phyloP scores from a whole-genome alignment of 2,797 vertebrate genomes.

The Capromys pilorides region DNA sequence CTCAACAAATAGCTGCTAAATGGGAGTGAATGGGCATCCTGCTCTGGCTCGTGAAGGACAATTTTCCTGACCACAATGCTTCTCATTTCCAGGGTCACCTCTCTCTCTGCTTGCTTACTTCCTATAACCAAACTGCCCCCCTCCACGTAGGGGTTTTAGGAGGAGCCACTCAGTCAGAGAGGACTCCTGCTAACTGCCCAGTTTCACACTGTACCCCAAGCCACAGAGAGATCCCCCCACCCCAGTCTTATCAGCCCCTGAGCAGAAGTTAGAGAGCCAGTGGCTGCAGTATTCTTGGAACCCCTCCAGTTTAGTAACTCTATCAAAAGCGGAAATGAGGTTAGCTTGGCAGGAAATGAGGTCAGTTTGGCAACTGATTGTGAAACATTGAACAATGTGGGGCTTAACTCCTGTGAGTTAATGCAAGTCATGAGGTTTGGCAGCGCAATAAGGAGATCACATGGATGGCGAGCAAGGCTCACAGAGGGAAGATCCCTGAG shows the following conservation, averaged over 20 bases:
- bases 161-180: neutral
- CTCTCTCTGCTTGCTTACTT: neutral
- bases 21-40: neutral
- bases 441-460: neutral
- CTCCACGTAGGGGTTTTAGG: neutral
- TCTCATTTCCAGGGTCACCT: neutral
- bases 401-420: conserved; percentile 19
- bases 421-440: neutral
- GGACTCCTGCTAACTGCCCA: conserved; percentile 21
- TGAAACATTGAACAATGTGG: conserved; percentile 52
- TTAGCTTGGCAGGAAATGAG: conserved; percentile 74
- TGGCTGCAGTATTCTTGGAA: conserved; percentile 65
- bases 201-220: neutral
- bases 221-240: conserved; percentile 44
- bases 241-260: conserved; percentile 55
- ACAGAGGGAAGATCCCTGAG: neutral
- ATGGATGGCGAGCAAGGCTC: neutral
- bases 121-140: neutral
- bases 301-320: conserved; percentile 59
- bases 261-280: conserved; percentile 61
- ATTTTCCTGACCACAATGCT: neutral
- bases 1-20: neutral
- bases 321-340: conserved; percentile 74
- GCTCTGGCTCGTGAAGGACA: neutral
- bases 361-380: conserved; percentile 71